These are phyloP conservation scores for Enteromius mattozi DNA, from an alignment of 2,797 vertebrate species.

Conservation along the genomic window DNA sequence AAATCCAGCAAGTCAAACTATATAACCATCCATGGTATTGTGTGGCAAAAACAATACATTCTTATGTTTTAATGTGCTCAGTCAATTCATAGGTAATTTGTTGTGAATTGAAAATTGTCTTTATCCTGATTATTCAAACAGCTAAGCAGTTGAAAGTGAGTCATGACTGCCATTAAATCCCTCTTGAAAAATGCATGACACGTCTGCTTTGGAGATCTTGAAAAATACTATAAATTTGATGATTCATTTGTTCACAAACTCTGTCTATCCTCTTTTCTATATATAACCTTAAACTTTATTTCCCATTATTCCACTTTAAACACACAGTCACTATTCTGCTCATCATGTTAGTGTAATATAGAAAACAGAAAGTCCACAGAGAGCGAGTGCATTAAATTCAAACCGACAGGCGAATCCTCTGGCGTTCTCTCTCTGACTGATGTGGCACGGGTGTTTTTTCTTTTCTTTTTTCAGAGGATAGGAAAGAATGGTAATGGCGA, in stretches of 20 bases:
- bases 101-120: neutral
- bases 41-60: neutral
- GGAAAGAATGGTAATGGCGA: conserved; percentile 55
- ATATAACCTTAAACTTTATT: conserved; percentile 28
- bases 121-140: neutral
- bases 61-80: neutral
- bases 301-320: conserved; percentile 34
- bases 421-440: conserved; percentile 43
- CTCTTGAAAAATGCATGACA: neutral
- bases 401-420: conserved; percentile 42
- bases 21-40: neutral
- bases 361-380: conserved; percentile 40
- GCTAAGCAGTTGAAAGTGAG: neutral
- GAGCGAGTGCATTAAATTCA: conserved; percentile 32
- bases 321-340: conserved; percentile 40
- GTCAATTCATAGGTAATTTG: neutral
- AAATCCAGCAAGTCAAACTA: neutral
- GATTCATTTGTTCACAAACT: conserved; percentile 37
- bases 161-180: neutral
- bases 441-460: conserved; percentile 50
- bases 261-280: conserved; percentile 14
- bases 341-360: conserved; percentile 41
- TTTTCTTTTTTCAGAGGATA: conserved; percentile 55
- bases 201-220: neutral
- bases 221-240: conserved; percentile 23